Evolutionary conservation across 2,113 vertebrate genomes (phyloP).

Genomic region (Catagonus wagneri): DNA sequence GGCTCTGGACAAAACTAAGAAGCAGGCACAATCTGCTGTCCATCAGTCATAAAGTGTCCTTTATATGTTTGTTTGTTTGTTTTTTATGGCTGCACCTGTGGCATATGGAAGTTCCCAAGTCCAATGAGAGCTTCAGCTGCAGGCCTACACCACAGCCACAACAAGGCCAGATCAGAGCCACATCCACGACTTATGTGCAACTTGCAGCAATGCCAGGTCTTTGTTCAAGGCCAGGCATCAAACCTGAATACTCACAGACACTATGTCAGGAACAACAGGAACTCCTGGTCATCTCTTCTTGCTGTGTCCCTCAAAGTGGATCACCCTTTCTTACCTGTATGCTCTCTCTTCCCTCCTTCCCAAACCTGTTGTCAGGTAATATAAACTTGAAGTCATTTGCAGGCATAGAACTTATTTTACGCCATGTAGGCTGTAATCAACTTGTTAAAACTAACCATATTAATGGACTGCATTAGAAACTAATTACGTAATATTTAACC

Average conservation of each 20-base stretch:
- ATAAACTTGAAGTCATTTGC: background rate
- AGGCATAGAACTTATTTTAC: background rate
- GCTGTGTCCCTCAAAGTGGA: background rate
- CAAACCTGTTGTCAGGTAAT: background rate
- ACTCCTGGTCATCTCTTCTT: no score
- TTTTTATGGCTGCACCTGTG: no score
- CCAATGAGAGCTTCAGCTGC: no score
- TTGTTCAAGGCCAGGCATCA: no score
- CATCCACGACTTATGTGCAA: no score
- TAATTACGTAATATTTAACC: background rate
- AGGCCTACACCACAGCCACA: no score
- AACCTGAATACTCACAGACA: no score
- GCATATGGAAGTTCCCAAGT: no score
- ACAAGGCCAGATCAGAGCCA: no score
- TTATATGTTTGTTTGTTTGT: no score
- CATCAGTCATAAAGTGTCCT: background rate
- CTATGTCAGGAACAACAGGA: no score
- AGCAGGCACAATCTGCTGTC: background rate
- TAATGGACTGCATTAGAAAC: background rate
- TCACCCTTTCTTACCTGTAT: rapidly evolving
- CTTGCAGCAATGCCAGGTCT: no score
- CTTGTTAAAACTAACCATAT: background rate
- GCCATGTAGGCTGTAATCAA: background rate
- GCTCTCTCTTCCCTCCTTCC: background rate
- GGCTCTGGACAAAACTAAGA: background rate